Evolutionary conservation across 2,888 invertebrate species (phyloP), one percentile per base, ranked within the genome.

Genomic region (Empis stercorea): DNA sequence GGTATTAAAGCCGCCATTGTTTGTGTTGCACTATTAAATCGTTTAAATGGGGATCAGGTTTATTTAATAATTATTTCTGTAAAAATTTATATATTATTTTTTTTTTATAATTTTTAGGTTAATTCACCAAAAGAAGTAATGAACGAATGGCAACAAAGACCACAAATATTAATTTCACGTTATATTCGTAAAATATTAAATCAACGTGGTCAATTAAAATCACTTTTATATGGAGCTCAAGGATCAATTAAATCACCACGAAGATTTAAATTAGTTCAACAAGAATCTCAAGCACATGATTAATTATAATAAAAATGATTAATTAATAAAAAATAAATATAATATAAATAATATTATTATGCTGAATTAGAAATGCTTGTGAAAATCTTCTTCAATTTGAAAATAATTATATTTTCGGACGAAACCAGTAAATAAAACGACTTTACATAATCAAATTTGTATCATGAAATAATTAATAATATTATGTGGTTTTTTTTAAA

Each of bases 21-120:
- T 23, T 97, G 96, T 66, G 96, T 95, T 45, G 83, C 94, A 0
- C 70, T 97, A 30, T 73, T 97, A 45, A 92, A 97, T 71, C 78
- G 97, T 53, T 78, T 96, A 38, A 84, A 91, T 63, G 91, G 92
- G 20, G 97, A 97, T 71, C 94, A 95, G 80, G 87, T 94, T 68
- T 60, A 58, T 48, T 6, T n/a, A 50, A 5, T 27, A 9, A n/a
- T 23, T 40, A 20, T 43, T 20, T 23, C 2, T n/a, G 9, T 16
- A 17, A 2, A 14, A 10, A 43, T 43, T 16, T 30, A 17, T 16
- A 5, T 16, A 1, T 20, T 37, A 20, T 45, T 45, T 38, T 45
- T 30, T 23, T 37, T n/a, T 47, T 45, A 43, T 44, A 30, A 32
- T 40, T 66, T 68, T 13, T 63, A 88, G 87, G 87, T 92, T 1